Conservation (phyloP, 2,113 vertebrate species). For the Ammospiza caudacuta region DNA sequence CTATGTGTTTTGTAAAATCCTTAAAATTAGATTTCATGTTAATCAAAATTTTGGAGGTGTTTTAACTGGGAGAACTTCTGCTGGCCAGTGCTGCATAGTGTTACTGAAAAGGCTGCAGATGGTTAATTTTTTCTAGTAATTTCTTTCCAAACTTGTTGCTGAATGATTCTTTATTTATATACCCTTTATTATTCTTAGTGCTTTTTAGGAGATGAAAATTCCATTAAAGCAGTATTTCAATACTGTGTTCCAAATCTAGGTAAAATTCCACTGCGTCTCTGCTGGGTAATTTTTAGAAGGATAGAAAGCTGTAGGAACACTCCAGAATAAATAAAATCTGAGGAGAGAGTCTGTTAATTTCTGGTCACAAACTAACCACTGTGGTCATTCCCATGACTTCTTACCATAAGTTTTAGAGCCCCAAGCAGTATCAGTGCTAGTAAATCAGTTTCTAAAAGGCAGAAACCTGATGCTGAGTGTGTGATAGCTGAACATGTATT, state of each 20-base stretch:
- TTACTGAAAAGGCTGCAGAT: background rate
- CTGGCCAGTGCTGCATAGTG: background rate
- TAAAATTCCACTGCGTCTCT: background rate
- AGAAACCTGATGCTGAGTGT: background rate
- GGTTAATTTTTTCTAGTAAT: background rate
- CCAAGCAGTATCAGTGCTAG: background rate
- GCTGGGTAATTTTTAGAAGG: background rate
- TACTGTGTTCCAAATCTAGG: background rate
- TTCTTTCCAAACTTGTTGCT: background rate
- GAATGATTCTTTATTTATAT: background rate
- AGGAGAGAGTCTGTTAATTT: background rate
- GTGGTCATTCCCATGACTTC: background rate
- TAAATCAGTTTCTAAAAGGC: background rate
- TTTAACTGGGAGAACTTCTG: background rate
- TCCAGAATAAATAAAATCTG: background rate
- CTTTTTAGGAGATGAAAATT: background rate
- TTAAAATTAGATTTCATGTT: background rate
- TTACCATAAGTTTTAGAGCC: background rate
- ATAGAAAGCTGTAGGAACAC: background rate
- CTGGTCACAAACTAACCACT: background rate
- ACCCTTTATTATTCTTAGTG: background rate
- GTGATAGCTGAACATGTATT: background rate
- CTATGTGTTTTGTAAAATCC: background rate
- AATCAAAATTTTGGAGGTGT: background rate
- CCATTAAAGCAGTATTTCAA: background rate